Conservation (phyloP, 2,797 vertebrate species). For the Aeoliscus strigatus region DNA sequence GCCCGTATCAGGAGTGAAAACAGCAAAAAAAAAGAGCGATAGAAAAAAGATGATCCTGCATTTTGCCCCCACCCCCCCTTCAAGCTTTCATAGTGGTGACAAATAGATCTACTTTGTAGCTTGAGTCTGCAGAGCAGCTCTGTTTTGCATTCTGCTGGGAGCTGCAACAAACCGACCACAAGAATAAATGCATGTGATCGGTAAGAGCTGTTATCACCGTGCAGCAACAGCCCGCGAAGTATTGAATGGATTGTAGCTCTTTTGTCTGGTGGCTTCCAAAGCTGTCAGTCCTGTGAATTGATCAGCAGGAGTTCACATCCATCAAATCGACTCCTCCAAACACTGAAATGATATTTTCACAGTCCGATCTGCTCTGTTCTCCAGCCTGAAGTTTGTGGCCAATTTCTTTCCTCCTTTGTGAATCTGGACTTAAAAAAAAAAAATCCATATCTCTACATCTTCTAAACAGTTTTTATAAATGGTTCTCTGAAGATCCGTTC, state of each 20-base stretch:
- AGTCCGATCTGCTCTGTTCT: constrained; percentile 38
- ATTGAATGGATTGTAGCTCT: constrained; percentile 48
- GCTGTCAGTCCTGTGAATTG: constrained; percentile 45
- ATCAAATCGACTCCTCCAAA: constrained; percentile 50
- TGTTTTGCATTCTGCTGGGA: constrained; percentile 57
- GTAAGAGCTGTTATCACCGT: constrained; percentile 31
- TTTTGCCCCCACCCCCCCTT: constrained; percentile 55
- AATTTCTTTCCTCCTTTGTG: constrained; percentile 18
- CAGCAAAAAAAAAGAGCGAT: constrained; percentile 46
- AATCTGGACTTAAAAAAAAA: no score
- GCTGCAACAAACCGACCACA: constrained; percentile 21
- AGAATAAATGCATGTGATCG: constrained; percentile 59
- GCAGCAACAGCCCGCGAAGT: constrained; percentile 38
- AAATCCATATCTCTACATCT: no score
- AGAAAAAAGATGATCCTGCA: constrained; percentile 64
- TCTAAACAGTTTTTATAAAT: no score
- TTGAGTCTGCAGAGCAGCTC: constrained; percentile 26
- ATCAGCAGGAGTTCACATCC: constrained; percentile 49
- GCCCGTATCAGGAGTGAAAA: constrained; percentile 60
- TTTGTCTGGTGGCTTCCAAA: constrained; percentile 56
- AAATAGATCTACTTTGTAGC: constrained; percentile 54
- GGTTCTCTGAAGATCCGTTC: no score
- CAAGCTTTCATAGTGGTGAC: constrained; percentile 57
- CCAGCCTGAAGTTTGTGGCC: constrained; percentile 15
- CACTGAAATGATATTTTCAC: constrained; percentile 30